Conservation (phyloP, 2,113 vertebrate species). For the Eptesicus fuscus region DNA sequence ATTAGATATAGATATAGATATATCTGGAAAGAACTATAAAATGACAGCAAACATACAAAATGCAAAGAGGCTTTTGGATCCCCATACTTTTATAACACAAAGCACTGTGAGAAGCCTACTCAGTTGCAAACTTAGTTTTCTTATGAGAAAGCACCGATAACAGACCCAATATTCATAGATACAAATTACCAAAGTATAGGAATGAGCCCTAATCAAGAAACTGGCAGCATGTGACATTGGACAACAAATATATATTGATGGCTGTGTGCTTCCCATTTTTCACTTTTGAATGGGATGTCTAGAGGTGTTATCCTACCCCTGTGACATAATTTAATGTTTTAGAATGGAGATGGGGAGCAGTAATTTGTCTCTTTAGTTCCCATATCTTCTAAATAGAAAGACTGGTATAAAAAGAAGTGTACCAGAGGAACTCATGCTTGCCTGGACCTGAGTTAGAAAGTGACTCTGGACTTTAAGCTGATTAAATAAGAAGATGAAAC, state of each 20-base stretch:
- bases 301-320: neutral
- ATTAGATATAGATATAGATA: no score
- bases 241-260: neutral
- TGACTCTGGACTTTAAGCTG: neutral
- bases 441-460: neutral
- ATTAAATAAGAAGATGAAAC: neutral
- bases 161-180: neutral
- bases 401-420: neutral
- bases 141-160: neutral
- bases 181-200: neutral
- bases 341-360: no score
- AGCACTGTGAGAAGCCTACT: neutral
- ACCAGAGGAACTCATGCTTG: neutral
- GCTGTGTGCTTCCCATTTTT: neutral
- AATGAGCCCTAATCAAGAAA: neutral
- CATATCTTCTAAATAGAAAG: neutral
- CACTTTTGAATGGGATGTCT: neutral
- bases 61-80: neutral
- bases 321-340: neutral
- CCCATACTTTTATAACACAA: neutral
- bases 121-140: neutral
- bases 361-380: neutral
- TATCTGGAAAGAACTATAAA: neutral
- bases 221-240: neutral
- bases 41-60: neutral